These are phyloP conservation scores for Holothuria glaberrima DNA, from an alignment of 35 echinoderm and acorn worm species.

Conservation along the genomic window DNA sequence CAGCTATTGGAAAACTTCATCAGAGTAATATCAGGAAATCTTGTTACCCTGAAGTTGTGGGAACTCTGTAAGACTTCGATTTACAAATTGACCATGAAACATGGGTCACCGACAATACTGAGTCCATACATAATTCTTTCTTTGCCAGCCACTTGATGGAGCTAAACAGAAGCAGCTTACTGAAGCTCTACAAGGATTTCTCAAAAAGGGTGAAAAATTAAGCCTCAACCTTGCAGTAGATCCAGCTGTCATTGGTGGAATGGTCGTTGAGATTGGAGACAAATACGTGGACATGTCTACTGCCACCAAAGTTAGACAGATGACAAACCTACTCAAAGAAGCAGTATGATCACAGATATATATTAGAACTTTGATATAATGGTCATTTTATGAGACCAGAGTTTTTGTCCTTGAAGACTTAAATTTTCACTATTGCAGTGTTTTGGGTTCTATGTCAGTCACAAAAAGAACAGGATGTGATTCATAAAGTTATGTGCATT, in stretches of 20 bases:
- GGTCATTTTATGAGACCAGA: background rate
- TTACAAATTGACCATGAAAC: too few species aligned
- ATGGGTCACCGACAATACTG: too few species aligned
- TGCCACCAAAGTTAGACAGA: conserved; percentile 84
- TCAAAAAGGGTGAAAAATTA: conserved; percentile 77
- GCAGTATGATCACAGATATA: conserved; percentile 21
- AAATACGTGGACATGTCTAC: conserved; percentile 99
- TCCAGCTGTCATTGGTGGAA: conserved; percentile 79
- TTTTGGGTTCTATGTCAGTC: background rate
- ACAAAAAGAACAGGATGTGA: background rate
- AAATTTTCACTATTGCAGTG: background rate
- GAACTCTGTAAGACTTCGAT: too few species aligned
- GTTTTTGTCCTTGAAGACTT: background rate
- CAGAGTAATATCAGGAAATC: too few species aligned
- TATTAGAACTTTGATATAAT: too few species aligned
- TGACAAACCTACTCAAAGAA: conserved; percentile 87
- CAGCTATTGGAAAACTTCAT: too few species aligned
- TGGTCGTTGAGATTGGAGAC: conserved; percentile 96
- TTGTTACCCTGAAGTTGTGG: too few species aligned
- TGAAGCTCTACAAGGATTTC: conserved; percentile 76
- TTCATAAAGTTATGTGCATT: too few species aligned
- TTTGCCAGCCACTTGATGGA: conserved; percentile 73
- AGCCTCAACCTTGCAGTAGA: conserved; percentile 79
- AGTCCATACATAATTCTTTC: too few species aligned
- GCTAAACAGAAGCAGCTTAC: conserved; percentile 76